Conservation (phyloP, 2,888 invertebrate species). For the Spatulosminthurus flaviceps region DNA sequence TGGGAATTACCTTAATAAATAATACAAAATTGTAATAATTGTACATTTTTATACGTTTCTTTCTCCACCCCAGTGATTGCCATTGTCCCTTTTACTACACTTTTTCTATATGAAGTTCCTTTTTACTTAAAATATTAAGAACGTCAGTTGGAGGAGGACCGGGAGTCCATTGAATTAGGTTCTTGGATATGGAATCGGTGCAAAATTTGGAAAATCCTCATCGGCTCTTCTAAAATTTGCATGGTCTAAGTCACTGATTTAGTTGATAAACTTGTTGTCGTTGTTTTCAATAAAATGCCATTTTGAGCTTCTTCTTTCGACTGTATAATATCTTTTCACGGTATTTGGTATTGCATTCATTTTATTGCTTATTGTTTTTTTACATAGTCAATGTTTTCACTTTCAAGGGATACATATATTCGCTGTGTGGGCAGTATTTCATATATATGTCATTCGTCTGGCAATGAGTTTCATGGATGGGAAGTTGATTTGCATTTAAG, state of each 20-base stretch:
- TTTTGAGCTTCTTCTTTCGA: conserved; percentile 14
- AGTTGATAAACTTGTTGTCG: neutral
- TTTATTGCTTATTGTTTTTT: neutral
- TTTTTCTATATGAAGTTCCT: neutral
- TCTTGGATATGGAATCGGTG: neutral
- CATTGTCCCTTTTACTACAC: neutral
- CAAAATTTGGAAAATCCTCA: neutral
- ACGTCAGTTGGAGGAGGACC: neutral
- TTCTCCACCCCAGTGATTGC: neutral
- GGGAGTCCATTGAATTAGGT: neutral
- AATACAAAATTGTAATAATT: neutral
- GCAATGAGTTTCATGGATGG: too few relatives aligned
- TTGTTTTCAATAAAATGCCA: conserved; percentile 18
- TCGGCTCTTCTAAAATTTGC: too few relatives aligned
- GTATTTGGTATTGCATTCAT: neutral
- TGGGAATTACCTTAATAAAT: neutral
- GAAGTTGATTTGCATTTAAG: too few relatives aligned
- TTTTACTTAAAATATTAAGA: neutral
- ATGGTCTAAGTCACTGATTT: neutral
- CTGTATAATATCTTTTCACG: neutral
- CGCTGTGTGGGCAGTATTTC: too few relatives aligned
- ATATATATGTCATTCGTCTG: too few relatives aligned
- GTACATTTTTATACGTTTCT: too few relatives aligned
- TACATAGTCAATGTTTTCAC: neutral
- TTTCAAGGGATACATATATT: too few relatives aligned